These are phyloP conservation scores for Brotula barbata DNA, from an alignment of 2,797 vertebrate genomes.

Conservation along the genomic window DNA sequence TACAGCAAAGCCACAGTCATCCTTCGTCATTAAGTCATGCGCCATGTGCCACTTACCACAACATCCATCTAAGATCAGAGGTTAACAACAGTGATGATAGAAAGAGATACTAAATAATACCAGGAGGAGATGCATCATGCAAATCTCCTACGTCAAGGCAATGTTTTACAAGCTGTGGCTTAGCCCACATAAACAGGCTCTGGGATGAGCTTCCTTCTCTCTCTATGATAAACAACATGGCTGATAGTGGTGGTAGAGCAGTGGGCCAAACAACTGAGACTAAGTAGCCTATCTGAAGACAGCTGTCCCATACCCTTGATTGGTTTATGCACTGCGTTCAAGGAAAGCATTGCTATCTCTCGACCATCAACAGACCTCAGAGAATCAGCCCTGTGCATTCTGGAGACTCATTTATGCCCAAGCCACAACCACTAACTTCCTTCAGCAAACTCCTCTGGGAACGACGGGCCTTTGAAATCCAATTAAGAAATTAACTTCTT, in stretches of 20 bases:
- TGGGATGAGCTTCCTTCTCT: slow-evolving; percentile 47
- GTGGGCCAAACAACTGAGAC: slow-evolving; percentile 43
- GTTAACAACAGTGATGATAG: slow-evolving; percentile 42
- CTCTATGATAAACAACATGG: slow-evolving; percentile 56
- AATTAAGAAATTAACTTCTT: slow-evolving; percentile 73
- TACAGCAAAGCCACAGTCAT: slow-evolving; percentile 31
- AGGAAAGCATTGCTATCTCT: slow-evolving; percentile 47
- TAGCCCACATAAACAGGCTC: slow-evolving; percentile 52
- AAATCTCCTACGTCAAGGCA: slow-evolving; percentile 44
- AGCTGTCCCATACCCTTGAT: slow-evolving; percentile 60
- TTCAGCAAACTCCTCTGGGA: slow-evolving; percentile 54
- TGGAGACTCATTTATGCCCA: slow-evolving; percentile 44
- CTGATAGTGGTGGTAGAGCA: slow-evolving; percentile 39
- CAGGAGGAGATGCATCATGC: slow-evolving; percentile 41
- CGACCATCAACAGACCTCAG: slow-evolving; percentile 64
- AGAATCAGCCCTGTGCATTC: slow-evolving; percentile 45
- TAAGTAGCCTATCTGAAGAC: slow-evolving; percentile 57
- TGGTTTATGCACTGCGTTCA: slow-evolving; percentile 34
- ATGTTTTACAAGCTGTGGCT: slow-evolving; percentile 61
- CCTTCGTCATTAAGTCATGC: slow-evolving; percentile 41
- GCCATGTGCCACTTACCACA: slow-evolving; percentile 20
- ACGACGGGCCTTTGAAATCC: slow-evolving; percentile 63
- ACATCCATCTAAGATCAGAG: slow-evolving; percentile 29
- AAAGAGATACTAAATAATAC: slow-evolving; percentile 45
- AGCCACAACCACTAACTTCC: slow-evolving; percentile 71